A percentile compares a stretch with the other conserved stretches of the same genome.
These are phyloP conservation scores for Ochotona curzoniae DNA, from an alignment of 2,113 vertebrate species.

Conservation along the genomic window DNA sequence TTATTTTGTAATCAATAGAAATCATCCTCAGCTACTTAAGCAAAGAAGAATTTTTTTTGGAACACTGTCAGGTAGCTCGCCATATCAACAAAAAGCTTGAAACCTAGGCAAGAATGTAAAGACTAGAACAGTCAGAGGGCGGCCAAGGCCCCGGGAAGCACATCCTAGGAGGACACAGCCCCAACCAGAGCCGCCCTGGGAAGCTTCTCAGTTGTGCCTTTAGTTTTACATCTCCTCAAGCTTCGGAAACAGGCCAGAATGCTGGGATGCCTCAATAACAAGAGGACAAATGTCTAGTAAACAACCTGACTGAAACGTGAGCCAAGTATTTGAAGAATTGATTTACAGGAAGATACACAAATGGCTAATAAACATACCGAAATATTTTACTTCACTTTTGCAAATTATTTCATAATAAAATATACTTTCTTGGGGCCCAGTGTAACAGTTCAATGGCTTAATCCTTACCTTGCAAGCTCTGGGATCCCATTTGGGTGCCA, in stretches of 20 bases:
- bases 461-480: no score
- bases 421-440: background rate
- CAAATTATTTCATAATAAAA: background rate
- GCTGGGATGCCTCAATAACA: background rate
- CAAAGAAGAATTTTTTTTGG: background rate
- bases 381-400: background rate
- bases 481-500: no score
- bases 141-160: background rate
- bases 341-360: constrained; percentile 25
- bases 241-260: constrained; percentile 9
- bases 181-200: background rate
- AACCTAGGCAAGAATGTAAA: background rate
- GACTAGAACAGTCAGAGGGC: background rate
- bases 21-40: constrained; percentile 3
- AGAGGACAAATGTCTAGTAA: background rate
- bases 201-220: background rate
- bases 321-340: background rate
- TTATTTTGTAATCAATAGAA: background rate
- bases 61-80: background rate
- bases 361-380: background rate
- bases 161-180: background rate
- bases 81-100: background rate
- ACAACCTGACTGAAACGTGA: background rate
- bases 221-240: background rate
- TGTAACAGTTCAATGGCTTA: no score